Percentiles rank a stretch among this genome's conserved stretches.
These are phyloP conservation scores for Orthosia gothica DNA, from an alignment of 2,888 invertebrate species.

Conservation along the genomic window DNA sequence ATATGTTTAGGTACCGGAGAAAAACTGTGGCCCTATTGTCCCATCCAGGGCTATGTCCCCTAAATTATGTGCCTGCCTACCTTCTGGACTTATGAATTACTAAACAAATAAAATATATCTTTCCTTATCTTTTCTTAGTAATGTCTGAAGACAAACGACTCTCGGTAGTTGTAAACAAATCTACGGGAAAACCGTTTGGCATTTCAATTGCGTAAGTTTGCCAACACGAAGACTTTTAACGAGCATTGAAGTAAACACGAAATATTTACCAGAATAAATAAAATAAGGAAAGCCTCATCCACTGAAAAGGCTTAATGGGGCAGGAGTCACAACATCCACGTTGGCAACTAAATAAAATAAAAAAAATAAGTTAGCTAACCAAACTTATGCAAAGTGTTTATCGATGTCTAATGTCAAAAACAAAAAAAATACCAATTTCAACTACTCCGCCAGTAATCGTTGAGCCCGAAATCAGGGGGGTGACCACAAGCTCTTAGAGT, in stretches of 20 bases:
- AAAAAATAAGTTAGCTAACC: too few species aligned
- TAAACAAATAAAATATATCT: not conserved
- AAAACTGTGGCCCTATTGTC: too few species aligned
- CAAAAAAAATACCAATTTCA: too few species aligned
- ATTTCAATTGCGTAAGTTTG: slow-evolving; percentile 34
- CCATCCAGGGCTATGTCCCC: too few species aligned
- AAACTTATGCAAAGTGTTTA: too few species aligned
- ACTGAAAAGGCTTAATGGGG: not conserved
- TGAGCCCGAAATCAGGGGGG: too few species aligned
- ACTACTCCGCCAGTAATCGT: too few species aligned
- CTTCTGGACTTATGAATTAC: too few species aligned
- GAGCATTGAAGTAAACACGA: slow-evolving; percentile 14
- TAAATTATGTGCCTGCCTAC: too few species aligned
- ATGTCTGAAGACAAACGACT: slow-evolving; percentile 1
- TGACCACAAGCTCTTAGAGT: too few species aligned
- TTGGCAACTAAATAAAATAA: not conserved
- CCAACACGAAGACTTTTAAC: slow-evolving; percentile 37
- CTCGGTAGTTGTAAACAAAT: not conserved
- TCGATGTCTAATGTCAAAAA: too few species aligned
- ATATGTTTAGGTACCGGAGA: too few species aligned
- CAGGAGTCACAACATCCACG: not conserved
- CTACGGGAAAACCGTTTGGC: not conserved
- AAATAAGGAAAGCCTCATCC: not conserved
- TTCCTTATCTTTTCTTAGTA: not conserved
- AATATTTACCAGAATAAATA: not conserved